A percentile compares a stretch with the other conserved stretches of the same genome.
These are phyloP conservation scores for Drosophila kikkawai DNA, from an alignment of 1,140 invertebrate species.

Conservation along the genomic window DNA sequence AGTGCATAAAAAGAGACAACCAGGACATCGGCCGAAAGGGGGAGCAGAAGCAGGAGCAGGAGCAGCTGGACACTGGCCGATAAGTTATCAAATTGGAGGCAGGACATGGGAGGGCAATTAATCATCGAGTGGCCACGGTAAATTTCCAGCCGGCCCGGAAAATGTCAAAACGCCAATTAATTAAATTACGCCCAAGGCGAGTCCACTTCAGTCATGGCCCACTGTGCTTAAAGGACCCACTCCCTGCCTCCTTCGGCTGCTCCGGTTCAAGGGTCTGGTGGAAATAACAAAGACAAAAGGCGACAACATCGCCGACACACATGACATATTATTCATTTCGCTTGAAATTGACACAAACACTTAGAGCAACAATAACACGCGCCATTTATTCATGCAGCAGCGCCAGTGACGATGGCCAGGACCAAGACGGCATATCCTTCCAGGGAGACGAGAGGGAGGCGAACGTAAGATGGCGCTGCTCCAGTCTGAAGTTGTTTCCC, in stretches of 20 bases:
- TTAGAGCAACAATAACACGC: slow-evolving; percentile 70
- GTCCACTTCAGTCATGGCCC: slow-evolving; percentile 8
- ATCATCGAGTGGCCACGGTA: slow-evolving; percentile 39
- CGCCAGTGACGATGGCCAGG: slow-evolving; percentile 9
- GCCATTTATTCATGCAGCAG: slow-evolving; percentile 64
- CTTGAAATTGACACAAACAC: slow-evolving; percentile 74
- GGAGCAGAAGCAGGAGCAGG: neutral
- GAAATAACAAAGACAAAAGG: slow-evolving; percentile 63
- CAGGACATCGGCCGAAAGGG: neutral
- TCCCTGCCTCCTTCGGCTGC: neutral
- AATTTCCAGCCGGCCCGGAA: slow-evolving; percentile 34
- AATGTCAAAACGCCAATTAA: slow-evolving; percentile 68
- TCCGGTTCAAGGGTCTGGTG: slow-evolving; percentile 27
- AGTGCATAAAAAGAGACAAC: slow-evolving; percentile 22
- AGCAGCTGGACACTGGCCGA: slow-evolving; percentile 37
- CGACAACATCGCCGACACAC: slow-evolving; percentile 53
- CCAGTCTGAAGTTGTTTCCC: slow-evolving; percentile 54
- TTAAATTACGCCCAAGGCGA: slow-evolving; percentile 49
- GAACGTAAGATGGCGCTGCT: slow-evolving; percentile 37
- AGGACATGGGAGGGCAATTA: slow-evolving; percentile 48
- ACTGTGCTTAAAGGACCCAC: slow-evolving; percentile 36
- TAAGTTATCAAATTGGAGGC: slow-evolving; percentile 48
- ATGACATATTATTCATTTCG: slow-evolving; percentile 74
- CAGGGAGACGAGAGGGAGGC: neutral
- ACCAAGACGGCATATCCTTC: slow-evolving; percentile 1